Conservation (phyloP, 2,888 invertebrate genomes). For the Aleiodes leptofemur region DNA sequence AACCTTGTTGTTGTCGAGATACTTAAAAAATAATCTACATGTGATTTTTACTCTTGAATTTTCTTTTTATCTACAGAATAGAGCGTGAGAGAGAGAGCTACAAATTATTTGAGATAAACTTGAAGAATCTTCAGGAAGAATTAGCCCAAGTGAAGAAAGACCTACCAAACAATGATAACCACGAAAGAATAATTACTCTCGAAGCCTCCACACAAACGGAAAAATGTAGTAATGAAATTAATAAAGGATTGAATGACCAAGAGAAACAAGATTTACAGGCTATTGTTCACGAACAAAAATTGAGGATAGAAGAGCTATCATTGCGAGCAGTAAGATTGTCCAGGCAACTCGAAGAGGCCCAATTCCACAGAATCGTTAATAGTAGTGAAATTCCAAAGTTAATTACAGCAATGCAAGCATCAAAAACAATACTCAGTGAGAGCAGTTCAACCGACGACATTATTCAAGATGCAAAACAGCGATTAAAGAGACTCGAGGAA, state of each 20-base stretch:
- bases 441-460: constrained; percentile 73
- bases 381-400: constrained; percentile 55
- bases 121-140: constrained; percentile 68
- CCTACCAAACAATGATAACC: constrained; percentile 46
- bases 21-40: constrained; percentile 6
- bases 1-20: no score
- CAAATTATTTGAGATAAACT: constrained; percentile 64
- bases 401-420: constrained; percentile 54
- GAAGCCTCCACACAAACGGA: constrained; percentile 69
- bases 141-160: constrained; percentile 63
- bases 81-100: constrained; percentile 65
- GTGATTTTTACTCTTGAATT: constrained; percentile 18
- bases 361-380: constrained; percentile 54
- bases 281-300: constrained; percentile 67
- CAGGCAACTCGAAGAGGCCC: constrained; percentile 67
- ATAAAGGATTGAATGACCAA: constrained; percentile 59
- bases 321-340: constrained; percentile 65
- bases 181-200: constrained; percentile 46
- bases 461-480: constrained; percentile 70
- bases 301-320: constrained; percentile 70
- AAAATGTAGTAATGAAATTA: constrained; percentile 54
- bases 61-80: constrained; percentile 60
- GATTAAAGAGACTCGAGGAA: constrained; percentile 69
- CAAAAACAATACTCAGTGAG: constrained; percentile 67
- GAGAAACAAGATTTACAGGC: constrained; percentile 67